phyloP scores from a whole-genome alignment of 2,888 invertebrate species.

The Rapana venosa region DNA sequence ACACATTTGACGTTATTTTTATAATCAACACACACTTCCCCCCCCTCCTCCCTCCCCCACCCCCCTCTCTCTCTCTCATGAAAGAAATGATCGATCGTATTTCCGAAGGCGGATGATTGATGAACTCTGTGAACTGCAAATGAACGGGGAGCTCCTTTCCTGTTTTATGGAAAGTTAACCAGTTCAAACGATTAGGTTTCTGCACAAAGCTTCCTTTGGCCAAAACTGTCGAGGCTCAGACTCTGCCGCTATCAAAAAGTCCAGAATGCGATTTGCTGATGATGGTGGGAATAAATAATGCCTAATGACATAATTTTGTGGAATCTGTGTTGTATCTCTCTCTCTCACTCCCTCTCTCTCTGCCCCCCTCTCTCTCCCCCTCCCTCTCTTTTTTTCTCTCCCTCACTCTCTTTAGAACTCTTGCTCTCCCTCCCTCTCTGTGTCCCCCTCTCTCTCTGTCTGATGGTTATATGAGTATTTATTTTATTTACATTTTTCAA shows the following conservation, averaged over 20 bases:
- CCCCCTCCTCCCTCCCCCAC: neutral
- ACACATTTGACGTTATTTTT: too few relatives aligned
- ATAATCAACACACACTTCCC: neutral
- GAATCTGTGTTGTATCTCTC: too few relatives aligned
- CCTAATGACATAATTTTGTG: too few relatives aligned
- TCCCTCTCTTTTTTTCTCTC: neutral
- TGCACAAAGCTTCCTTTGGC: too few relatives aligned
- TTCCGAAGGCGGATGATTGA: too few relatives aligned
- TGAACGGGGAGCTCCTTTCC: too few relatives aligned
- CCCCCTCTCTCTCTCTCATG: neutral
- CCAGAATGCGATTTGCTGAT: neutral
- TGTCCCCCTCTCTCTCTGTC: neutral
- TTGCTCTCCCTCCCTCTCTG: neutral
- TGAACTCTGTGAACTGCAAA: too few relatives aligned
- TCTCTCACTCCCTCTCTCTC: neutral
- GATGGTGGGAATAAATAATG: neutral
- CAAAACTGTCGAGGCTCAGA: neutral
- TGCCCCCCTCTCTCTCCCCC: neutral
- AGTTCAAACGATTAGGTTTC: too few relatives aligned
- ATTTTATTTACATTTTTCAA: too few relatives aligned
- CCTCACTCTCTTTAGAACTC: neutral
- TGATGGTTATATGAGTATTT: neutral
- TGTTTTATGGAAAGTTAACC: too few relatives aligned
- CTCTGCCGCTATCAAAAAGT: neutral
- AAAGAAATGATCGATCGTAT: too few relatives aligned